Conservation (phyloP, 2,888 invertebrate genomes). For the Parnassius orleans region DNA sequence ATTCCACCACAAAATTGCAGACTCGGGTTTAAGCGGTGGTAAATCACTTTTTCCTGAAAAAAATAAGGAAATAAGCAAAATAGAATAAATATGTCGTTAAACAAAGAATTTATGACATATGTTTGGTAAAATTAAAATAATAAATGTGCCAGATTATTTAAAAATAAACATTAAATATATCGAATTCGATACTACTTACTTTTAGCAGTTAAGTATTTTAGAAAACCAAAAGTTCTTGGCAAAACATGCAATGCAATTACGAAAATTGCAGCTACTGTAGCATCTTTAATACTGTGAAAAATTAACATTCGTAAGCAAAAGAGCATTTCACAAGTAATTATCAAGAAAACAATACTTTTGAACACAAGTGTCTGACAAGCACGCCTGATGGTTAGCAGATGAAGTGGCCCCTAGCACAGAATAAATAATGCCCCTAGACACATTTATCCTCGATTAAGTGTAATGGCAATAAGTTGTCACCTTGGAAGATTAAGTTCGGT, state of each 20-base stretch:
- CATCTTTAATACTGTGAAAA: constrained; percentile 53
- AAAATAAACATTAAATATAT: too few species aligned
- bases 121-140: too few species aligned
- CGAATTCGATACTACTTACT: constrained; percentile 43
- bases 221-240: constrained; percentile 45
- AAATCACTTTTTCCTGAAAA: constrained; percentile 54
- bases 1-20: constrained; percentile 58
- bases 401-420: too few species aligned
- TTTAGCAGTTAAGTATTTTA: constrained; percentile 36
- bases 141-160: too few species aligned
- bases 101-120: not conserved
- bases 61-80: not conserved
- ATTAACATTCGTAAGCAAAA: not conserved
- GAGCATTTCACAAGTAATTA: too few species aligned
- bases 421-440: too few species aligned
- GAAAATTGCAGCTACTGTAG: constrained; percentile 50
- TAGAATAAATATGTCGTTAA: not conserved
- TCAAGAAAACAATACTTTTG: too few species aligned
- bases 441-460: too few species aligned
- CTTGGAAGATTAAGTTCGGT: too few species aligned
- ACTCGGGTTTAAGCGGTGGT: constrained; percentile 51
- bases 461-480: too few species aligned
- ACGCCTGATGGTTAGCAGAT: too few species aligned
- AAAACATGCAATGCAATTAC: constrained; percentile 45
- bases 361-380: too few species aligned